Evolutionary conservation across 2,888 invertebrate species (phyloP).

Genomic region (Diarsia brunnea): DNA sequence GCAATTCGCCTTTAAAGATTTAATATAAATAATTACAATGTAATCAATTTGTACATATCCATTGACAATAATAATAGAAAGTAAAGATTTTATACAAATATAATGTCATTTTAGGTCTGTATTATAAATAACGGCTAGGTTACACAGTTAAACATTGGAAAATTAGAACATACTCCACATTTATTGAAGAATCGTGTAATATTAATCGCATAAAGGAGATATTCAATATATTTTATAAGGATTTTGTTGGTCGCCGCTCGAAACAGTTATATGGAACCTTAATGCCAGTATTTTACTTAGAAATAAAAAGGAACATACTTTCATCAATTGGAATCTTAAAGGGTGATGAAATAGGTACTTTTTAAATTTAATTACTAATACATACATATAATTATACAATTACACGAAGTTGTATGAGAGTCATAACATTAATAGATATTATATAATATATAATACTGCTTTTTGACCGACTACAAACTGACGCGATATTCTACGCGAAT

Average conservation of each 20-base stretch:
- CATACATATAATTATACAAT: conserved; percentile 71
- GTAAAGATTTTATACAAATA: conserved; percentile 89
- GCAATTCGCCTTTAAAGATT: conserved; percentile 84
- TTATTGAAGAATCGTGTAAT: conserved; percentile 63
- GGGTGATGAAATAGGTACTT: conserved; percentile 67
- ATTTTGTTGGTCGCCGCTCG: conserved; percentile 63
- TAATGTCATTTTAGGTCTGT: conserved; percentile 87
- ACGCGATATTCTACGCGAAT: conserved; percentile 5
- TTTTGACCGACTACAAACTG: conserved; percentile 24
- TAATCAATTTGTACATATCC: conserved; percentile 88
- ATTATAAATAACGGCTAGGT: conserved; percentile 81
- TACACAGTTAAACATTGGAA: conserved; percentile 79
- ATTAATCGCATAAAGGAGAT: conserved; percentile 60
- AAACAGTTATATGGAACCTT: conserved; percentile 78
- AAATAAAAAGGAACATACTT: conserved; percentile 87
- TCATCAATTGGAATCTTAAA: conserved; percentile 70
- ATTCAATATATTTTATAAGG: conserved; percentile 58
- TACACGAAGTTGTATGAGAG: conserved; percentile 70
- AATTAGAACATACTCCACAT: conserved; percentile 78
- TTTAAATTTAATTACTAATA: conserved; percentile 65
- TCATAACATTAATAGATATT: conserved; percentile 64
- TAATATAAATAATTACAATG: conserved; percentile 89
- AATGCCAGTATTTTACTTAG: conserved; percentile 86
- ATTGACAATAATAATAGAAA: conserved; percentile 88
- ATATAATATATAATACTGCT: conserved; percentile 56